phyloP scores from a whole-genome alignment of 2,797 vertebrate genomes.

The Lepus oiostolus region DNA sequence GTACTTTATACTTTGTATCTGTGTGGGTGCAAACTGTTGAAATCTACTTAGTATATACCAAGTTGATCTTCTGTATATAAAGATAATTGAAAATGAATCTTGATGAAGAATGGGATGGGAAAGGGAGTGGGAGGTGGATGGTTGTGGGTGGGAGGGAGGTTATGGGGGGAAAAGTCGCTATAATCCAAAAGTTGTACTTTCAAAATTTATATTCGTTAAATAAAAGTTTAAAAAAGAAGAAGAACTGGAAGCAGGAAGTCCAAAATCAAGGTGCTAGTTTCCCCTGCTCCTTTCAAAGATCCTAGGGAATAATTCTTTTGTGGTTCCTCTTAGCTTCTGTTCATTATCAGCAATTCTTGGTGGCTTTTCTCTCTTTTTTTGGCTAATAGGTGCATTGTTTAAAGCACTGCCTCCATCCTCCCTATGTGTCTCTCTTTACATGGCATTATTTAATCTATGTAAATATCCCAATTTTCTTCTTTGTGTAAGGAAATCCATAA shows the following conservation, averaged over 20 bases:
- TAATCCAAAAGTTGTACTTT: no score
- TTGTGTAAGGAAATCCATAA: not conserved
- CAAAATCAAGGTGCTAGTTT: not conserved
- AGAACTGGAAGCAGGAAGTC: not conserved
- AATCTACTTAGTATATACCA: no score
- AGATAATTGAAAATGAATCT: no score
- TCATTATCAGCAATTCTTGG: not conserved
- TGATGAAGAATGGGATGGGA: no score
- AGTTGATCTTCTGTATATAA: no score
- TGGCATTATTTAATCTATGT: not conserved
- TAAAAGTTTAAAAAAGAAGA: no score
- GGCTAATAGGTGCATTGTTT: not conserved
- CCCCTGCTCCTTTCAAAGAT: fast-evolving
- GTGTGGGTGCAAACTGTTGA: no score
- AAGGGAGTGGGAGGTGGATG: no score
- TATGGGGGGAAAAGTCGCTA: no score
- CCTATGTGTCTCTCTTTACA: not conserved
- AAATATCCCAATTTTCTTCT: not conserved
- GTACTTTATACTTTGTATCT: no score
- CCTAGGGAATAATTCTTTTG: not conserved
- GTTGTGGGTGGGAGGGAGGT: no score
- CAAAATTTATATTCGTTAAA: no score
- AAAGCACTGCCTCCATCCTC: not conserved
- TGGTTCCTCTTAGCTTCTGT: not conserved
- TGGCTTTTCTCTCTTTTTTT: not conserved